Evolutionary conservation across 2,797 vertebrate genomes (phyloP), one percentile per base, ranked within the genome.

Genomic region (Mus minutoides): DNA sequence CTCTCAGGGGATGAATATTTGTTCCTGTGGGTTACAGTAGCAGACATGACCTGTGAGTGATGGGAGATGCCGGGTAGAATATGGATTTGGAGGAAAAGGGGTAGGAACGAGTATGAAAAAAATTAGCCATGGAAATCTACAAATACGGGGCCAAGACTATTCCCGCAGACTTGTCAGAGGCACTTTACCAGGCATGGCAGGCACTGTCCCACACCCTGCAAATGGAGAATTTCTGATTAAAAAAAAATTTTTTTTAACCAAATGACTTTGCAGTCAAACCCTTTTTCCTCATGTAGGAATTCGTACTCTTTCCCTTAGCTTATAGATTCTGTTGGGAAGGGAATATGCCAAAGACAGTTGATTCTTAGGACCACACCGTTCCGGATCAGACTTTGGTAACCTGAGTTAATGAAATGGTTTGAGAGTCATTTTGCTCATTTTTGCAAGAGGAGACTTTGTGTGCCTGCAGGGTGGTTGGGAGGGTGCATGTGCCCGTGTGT

Each of bases 1-100:
- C 93, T 97, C 94, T 95, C 90, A 92, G 94, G 84, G 94, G 94
- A 94, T 92, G 97, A 96, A 92, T 97, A 97, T 97, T 95, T 96
- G 95, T 88, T 92, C 97, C 0, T 67, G 92, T 95, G 90, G 94
- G 96, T 95, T 95, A 96, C 89, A 97, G 83, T 94, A 88, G 97
- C 92, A 85, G 88, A 82, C 92, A 69, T 95, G 91, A 86, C 89
- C 78, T 78, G 54, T 82, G 96, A 94, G 95, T 71, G 95, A 93
- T 92, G 94, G 96, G 88, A 73, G 84, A 82, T 93, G 96, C 80
- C 4, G 34, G 88, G 86, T 73, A 60, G 97, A 94, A 95, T 96
- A 56, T 90, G 94, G 93, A 82, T 94, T 97, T 96, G 94, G 43
- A 96, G 83, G 78, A 40, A 94, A 96, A 80, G 75, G 88, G 67